phyloP scores from a whole-genome alignment of 2,888 invertebrate species.

The Sinohyriopsis cumingii region DNA sequence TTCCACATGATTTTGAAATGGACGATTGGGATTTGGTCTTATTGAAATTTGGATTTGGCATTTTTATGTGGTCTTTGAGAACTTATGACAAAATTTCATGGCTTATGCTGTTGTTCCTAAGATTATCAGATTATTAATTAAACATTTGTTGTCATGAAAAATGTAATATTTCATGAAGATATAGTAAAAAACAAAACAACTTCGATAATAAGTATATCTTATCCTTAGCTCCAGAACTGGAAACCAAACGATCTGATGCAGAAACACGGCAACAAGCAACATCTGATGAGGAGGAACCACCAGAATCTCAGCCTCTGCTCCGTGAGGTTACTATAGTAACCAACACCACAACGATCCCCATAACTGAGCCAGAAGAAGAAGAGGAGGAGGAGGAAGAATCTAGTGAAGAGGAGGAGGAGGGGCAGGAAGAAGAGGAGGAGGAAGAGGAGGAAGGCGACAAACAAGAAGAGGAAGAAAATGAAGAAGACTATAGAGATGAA shows the following conservation, averaged over 20 bases:
- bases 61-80: no score
- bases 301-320: constrained; percentile 57
- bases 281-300: constrained; percentile 51
- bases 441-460: constrained; percentile 10
- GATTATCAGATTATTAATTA: no score
- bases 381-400: constrained; percentile 24
- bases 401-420: constrained; percentile 27
- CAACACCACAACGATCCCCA: constrained; percentile 25
- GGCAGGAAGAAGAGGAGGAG: constrained; percentile 18
- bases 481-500: constrained; percentile 1
- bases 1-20: no score
- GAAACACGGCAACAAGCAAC: constrained; percentile 39
- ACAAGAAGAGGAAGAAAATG: constrained; percentile 8
- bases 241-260: constrained; percentile 37
- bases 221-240: constrained; percentile 53
- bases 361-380: constrained; percentile 23
- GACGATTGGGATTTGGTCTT: no score
- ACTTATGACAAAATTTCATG: no score
- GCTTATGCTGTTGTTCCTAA: no score
- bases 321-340: constrained; percentile 50
- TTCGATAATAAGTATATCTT: no score
- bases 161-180: no score
- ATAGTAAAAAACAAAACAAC: no score
- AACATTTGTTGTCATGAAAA: no score
- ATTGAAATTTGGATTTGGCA: no score